These are phyloP conservation scores for Vidua chalybeata DNA, from an alignment of 2,113 vertebrate genomes.

Conservation along the genomic window DNA sequence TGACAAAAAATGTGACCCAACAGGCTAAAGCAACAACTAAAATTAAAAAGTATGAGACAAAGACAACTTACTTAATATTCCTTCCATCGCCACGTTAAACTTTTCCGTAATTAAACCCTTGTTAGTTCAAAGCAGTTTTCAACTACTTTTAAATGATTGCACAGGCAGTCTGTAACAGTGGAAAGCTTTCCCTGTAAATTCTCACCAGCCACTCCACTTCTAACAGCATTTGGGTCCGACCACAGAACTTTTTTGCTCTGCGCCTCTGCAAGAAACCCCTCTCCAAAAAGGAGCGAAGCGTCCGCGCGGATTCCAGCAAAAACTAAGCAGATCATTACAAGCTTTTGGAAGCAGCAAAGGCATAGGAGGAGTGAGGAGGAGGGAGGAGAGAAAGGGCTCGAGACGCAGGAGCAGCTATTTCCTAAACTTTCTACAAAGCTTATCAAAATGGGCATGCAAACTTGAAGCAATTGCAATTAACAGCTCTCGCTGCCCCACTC, in stretches of 20 bases:
- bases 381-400: constrained; percentile 48
- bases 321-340: constrained; percentile 19
- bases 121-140: constrained; percentile 75
- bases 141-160: constrained; percentile 75
- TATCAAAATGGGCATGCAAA: constrained; percentile 57
- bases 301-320: background rate
- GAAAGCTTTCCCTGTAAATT: constrained; percentile 67
- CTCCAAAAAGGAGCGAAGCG: background rate
- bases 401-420: constrained; percentile 30
- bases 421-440: constrained; percentile 66
- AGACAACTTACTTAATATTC: constrained; percentile 84
- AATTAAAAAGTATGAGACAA: constrained; percentile 84
- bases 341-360: constrained; percentile 56
- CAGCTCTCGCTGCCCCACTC: constrained; percentile 22
- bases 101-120: constrained; percentile 81
- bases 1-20: constrained; percentile 86
- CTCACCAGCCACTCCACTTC: constrained; percentile 58
- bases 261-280: background rate
- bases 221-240: constrained; percentile 54
- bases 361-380: constrained; percentile 50
- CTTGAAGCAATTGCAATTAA: constrained; percentile 39
- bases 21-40: constrained; percentile 83
- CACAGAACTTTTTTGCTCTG: constrained; percentile 62
- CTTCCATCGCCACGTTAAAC: constrained; percentile 79
- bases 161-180: constrained; percentile 72